Conservation (phyloP, 2,113 vertebrate species). For the Vanacampus margaritifer region DNA sequence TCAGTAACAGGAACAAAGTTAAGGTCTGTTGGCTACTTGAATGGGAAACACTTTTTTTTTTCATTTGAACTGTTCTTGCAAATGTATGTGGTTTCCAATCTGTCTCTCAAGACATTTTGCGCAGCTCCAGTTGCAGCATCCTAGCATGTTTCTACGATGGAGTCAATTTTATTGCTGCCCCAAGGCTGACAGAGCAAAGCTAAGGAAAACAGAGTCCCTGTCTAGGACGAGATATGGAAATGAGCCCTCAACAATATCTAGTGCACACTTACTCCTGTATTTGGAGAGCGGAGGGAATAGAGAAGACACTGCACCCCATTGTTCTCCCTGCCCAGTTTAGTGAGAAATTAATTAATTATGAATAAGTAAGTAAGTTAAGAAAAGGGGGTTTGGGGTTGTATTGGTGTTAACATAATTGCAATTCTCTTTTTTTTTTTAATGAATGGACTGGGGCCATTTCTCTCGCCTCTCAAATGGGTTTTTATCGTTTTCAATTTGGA, state of each 20-base stretch:
- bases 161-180: conserved; percentile 69
- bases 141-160: conserved; percentile 62
- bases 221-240: conserved; percentile 68
- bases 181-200: conserved; percentile 54
- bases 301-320: conserved; percentile 53
- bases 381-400: conserved; percentile 61
- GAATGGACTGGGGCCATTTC: conserved; percentile 55
- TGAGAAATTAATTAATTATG: conserved; percentile 79
- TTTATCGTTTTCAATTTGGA: conserved; percentile 78
- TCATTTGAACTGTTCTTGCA: conserved; percentile 21
- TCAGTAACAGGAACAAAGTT: conserved; percentile 18
- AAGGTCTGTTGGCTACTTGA: conserved; percentile 18
- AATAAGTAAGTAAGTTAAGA: conserved; percentile 70
- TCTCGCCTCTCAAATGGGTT: conserved; percentile 63
- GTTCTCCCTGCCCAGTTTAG: conserved; percentile 67
- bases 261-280: conserved; percentile 48
- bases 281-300: conserved; percentile 40
- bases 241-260: conserved; percentile 73
- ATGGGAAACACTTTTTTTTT: conserved; percentile 25
- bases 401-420: conserved; percentile 78
- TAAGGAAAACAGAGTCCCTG: conserved; percentile 60
- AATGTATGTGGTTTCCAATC: conserved; percentile 18
- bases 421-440: conserved; percentile 60
- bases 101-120: conserved; percentile 39
- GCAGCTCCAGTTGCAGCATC: conserved; percentile 34